Evolutionary conservation across 2,113 vertebrate species (phyloP).

Genomic region (Notothenia coriiceps): DNA sequence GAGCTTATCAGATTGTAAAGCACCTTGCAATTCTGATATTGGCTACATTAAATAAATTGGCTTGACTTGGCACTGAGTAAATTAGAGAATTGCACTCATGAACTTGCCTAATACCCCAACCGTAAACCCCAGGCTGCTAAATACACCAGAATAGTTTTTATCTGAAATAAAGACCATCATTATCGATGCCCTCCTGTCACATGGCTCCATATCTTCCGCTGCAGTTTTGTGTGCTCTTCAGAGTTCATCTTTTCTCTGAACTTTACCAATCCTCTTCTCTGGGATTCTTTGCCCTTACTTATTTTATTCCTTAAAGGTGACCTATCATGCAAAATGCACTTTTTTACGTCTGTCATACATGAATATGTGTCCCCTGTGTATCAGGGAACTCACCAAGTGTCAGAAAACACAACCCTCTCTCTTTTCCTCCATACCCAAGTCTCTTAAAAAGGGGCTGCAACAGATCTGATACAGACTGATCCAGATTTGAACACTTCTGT

Average conservation of each 20-base stretch:
- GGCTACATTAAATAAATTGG: neutral
- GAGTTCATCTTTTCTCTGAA: neutral
- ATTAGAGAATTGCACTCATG: neutral
- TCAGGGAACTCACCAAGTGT: too few species aligned
- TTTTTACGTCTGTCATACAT: too few species aligned
- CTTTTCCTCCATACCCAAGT: too few species aligned
- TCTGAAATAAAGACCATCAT: neutral
- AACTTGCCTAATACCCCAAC: neutral
- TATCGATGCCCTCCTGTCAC: constrained; percentile 3
- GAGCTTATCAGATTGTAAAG: neutral
- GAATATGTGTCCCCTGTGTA: too few species aligned
- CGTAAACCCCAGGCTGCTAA: neutral
- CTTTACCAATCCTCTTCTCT: neutral
- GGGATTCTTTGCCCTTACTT: neutral
- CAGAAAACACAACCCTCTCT: too few species aligned
- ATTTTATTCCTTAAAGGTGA: neutral
- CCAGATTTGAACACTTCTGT: too few species aligned
- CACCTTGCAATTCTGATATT: neutral
- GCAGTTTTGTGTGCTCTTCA: neutral
- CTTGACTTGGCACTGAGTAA: constrained; percentile 6
- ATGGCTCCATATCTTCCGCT: neutral
- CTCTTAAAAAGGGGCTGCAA: too few species aligned
- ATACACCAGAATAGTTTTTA: constrained; percentile 18
- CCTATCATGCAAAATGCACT: too few species aligned
- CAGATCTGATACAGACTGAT: too few species aligned